These are phyloP conservation scores for Octomys mimax DNA, from an alignment of 2,797 vertebrate genomes.

Conservation along the genomic window DNA sequence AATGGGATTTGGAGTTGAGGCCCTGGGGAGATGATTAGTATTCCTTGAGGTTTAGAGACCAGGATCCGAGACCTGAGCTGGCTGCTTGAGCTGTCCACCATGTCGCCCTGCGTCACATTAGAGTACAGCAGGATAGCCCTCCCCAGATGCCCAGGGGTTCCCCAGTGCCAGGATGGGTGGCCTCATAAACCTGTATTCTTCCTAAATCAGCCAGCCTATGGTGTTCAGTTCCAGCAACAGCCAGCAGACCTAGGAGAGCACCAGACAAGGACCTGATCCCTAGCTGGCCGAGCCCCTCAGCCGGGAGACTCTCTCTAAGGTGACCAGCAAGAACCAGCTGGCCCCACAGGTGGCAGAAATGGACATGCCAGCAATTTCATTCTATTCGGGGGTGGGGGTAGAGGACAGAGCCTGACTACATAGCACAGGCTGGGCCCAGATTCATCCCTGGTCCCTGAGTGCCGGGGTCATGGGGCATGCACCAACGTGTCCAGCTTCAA, in stretches of 20 bases:
- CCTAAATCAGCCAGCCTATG: not conserved
- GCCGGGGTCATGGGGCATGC: not conserved
- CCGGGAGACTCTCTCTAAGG: not conserved
- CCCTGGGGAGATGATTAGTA: not conserved
- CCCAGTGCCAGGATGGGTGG: not conserved
- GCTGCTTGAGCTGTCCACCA: not conserved
- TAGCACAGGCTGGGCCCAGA: not conserved
- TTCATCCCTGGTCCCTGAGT: not conserved
- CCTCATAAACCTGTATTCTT: not conserved
- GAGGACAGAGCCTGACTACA: not conserved
- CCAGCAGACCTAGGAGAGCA: not conserved
- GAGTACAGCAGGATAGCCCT: not conserved
- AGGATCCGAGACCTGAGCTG: not conserved
- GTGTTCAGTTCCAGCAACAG: not conserved
- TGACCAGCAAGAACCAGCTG: not conserved
- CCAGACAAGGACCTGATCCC: not conserved
- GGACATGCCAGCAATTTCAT: not conserved
- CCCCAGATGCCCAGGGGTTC: not conserved
- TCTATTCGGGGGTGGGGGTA: not conserved
- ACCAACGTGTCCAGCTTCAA: not conserved
- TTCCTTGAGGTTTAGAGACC: not conserved
- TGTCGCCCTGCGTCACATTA: not conserved
- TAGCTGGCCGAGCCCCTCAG: no score
- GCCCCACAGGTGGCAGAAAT: not conserved
- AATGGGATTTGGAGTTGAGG: not conserved